Base-by-base conservation (phyloP, 2,888 invertebrate species). In the Lasioglossum morio region DNA sequence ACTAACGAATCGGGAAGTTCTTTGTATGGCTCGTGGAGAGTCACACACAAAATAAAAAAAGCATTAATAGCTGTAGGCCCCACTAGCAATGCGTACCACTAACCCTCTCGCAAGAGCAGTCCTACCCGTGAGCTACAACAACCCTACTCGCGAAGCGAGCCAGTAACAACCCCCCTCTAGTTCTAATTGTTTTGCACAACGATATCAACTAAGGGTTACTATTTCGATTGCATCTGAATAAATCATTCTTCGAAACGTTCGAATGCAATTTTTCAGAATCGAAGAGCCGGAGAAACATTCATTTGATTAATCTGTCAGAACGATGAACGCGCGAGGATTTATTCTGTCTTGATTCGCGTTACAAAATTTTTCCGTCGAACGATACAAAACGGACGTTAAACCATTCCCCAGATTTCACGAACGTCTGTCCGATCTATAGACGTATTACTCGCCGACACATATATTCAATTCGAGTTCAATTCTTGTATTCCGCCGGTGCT, bases 351-450 rank as follows among this genome's bases (percentile, higher is more conserved):
- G 19, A 34, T 34, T 34, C 23, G 23, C 34, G 34, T 66, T 4
- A 34, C 66, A 63, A 63, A 16, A 30, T 63, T 46, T 30, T 63
- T 19, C 34, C 10, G 23, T 66, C 30, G 3, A 34, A 34, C 23
- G 34, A 66, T 66, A 16, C 66, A 23, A 16, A 66, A 66, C 34
- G 66, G 66, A 66, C 66, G 34, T 30, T 66, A 66, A 66, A 66
- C 66, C 19, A 23, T 66, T 66, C 19, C 8, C 34, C 34, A 66
- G 30, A 66, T 66, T 34, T 66, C 19, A 19, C 34, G 66, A 66
- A 19, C 19, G 66, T 66, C 34, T 34, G 19, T 19, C 23, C 34
- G 23, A 30, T 34, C 34, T 34, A 34, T 66, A 66, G 66, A 66
- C 66, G 19, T 34, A 66, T 66, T 66, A 66, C 34, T 66, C 66